These are phyloP conservation scores for Macroteleia sp. DNA, from an alignment of 2,888 invertebrate genomes.

Conservation along the genomic window DNA sequence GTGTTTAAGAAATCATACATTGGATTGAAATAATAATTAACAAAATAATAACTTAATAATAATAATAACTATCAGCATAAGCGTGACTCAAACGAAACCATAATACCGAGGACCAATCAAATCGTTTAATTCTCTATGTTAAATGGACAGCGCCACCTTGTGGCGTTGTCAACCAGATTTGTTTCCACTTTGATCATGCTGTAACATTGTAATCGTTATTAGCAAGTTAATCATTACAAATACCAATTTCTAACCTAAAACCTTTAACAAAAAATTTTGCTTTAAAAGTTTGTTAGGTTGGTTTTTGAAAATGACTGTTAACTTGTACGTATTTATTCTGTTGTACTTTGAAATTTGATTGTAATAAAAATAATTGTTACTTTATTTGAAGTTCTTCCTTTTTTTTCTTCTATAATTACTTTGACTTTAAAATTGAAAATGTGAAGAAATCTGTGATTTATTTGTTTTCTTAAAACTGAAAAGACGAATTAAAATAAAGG, in stretches of 20 bases:
- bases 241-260: too few relatives aligned
- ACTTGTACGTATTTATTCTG: too few relatives aligned
- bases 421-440: too few relatives aligned
- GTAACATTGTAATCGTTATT: conserved; percentile 79
- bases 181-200: conserved; percentile 78
- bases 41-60: too few relatives aligned
- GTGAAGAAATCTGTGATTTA: too few relatives aligned
- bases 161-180: conserved; percentile 73
- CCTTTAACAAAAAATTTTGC: neutral
- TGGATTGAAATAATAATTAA: neutral
- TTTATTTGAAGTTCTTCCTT: too few relatives aligned
- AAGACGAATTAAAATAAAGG: conserved; percentile 35
- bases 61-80: conserved; percentile 19
- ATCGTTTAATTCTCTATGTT: conserved; percentile 20
- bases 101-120: conserved; percentile 14
- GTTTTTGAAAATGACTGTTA: too few relatives aligned
- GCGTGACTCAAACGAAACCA: conserved; percentile 16
- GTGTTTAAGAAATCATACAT: conserved; percentile 24
- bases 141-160: conserved; percentile 57
- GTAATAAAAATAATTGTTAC: too few relatives aligned
- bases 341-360: too few relatives aligned
- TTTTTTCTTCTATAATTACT: too few relatives aligned
- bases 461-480: neutral
- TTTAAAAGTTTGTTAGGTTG: neutral
- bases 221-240: conserved; percentile 57